Evolutionary conservation across 1,140 invertebrate species (phyloP).

Genomic region (Carcinoscorpius rotundicauda): DNA sequence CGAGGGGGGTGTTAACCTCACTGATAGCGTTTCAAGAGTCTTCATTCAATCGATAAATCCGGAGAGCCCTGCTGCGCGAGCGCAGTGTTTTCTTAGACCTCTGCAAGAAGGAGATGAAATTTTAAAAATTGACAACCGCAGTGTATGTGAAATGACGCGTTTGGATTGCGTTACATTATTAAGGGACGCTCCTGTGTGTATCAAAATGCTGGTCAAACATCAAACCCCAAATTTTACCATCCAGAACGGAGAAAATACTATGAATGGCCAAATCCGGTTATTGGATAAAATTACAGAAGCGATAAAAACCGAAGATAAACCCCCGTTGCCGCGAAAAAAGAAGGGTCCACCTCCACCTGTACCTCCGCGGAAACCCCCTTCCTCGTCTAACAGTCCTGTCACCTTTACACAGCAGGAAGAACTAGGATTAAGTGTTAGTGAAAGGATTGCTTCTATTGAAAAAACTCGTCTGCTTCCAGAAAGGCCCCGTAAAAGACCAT

Average conservation of each 20-base stretch:
- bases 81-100: constrained; percentile 37
- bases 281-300: too few relatives aligned
- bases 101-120: constrained; percentile 72
- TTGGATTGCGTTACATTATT: constrained; percentile 71
- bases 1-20: constrained; percentile 57
- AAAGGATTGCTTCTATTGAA: too few relatives aligned
- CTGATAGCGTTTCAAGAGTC: constrained; percentile 54
- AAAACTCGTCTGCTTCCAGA: background rate
- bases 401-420: too few relatives aligned
- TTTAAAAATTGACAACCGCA: constrained; percentile 60
- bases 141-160: constrained; percentile 63
- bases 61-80: constrained; percentile 71
- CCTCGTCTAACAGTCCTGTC: too few relatives aligned
- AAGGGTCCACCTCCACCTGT: too few relatives aligned
- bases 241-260: too few relatives aligned
- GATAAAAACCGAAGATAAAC: too few relatives aligned
- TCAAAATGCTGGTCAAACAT: constrained; percentile 40
- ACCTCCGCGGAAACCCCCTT: too few relatives aligned
- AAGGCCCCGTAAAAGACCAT: constrained; percentile 5
- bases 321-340: too few relatives aligned
- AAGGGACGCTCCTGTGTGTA: constrained; percentile 67
- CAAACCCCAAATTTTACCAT: too few relatives aligned
- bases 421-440: too few relatives aligned
- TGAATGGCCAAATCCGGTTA: too few relatives aligned
- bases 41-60: constrained; percentile 79